A percentile compares a stretch with the other conserved stretches of the same genome.
Evolutionary conservation across 2,113 vertebrate genomes (phyloP).

Genomic region (Procapra przewalskii): DNA sequence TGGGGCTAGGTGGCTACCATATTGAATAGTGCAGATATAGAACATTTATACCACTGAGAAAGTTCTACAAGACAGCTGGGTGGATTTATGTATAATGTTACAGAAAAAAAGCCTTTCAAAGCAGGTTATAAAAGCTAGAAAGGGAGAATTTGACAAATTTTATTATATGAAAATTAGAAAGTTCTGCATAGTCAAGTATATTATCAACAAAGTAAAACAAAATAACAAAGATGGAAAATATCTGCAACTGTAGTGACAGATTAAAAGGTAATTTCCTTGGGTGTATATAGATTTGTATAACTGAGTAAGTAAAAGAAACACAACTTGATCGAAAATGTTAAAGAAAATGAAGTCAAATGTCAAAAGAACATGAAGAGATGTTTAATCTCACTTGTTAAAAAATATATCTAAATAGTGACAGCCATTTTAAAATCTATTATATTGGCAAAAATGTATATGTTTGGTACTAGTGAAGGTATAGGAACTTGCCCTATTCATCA

Average conservation of each 20-base stretch:
- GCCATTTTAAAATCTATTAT: background rate
- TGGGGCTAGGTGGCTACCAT: background rate
- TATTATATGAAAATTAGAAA: background rate
- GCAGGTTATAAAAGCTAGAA: background rate
- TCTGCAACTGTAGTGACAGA: background rate
- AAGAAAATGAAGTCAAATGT: background rate
- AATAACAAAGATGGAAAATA: background rate
- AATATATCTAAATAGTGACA: background rate
- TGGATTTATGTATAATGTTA: background rate
- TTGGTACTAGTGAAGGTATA: background rate
- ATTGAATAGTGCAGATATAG: background rate
- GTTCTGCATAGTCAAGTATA: background rate
- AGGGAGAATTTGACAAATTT: background rate
- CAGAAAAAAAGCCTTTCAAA: background rate
- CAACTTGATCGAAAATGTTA: background rate
- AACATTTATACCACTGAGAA: background rate
- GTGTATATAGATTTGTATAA: background rate
- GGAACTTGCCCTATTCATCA: background rate
- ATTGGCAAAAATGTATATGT: background rate
- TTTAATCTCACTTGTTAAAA: background rate
- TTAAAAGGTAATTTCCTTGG: background rate
- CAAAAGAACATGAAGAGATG: background rate
- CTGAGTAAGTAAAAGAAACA: background rate
- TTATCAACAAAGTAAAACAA: background rate
- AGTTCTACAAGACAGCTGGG: background rate